Evolutionary conservation across 2,888 invertebrate genomes (phyloP).

Genomic region (Miltochrista miniata): DNA sequence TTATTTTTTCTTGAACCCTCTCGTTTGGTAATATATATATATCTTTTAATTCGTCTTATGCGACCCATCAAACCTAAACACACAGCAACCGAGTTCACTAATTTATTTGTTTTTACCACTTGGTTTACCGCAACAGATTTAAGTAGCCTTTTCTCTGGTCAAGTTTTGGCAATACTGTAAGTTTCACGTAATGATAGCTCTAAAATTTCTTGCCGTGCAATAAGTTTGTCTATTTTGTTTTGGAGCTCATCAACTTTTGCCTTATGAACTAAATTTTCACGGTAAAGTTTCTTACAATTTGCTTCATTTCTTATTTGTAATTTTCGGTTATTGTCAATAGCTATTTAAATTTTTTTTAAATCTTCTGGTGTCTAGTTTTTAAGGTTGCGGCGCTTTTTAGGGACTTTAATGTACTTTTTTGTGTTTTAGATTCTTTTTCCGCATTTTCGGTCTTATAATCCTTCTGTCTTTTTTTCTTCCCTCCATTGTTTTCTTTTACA

Average conservation of each 20-base stretch:
- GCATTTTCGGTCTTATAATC: slow-evolving; percentile 5
- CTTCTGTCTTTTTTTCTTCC: slow-evolving; percentile 12
- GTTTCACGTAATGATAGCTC: not conserved
- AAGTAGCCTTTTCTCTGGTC: not conserved
- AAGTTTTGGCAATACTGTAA: not conserved
- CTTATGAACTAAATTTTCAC: not conserved
- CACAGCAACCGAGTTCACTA: too few relatives aligned
- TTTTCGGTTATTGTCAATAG: not conserved
- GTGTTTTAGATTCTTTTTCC: slow-evolving; percentile 1
- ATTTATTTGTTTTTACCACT: not conserved
- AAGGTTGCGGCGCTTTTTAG: not conserved
- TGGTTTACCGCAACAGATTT: not conserved
- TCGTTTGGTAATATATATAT: not conserved
- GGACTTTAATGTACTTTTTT: not conserved
- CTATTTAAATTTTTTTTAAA: not conserved
- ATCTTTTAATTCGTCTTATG: not conserved
- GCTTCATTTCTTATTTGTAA: not conserved
- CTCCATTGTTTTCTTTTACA: slow-evolving; percentile 7
- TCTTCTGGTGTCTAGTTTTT: not conserved
- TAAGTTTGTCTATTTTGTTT: not conserved
- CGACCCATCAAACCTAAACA: not conserved
- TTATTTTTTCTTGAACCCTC: not conserved
- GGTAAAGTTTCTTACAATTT: not conserved
- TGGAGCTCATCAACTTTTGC: not conserved
- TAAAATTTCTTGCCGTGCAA: not conserved